Evolutionary conservation across 2,113 vertebrate genomes (phyloP).

Genomic region (Callaeas wilsoni): DNA sequence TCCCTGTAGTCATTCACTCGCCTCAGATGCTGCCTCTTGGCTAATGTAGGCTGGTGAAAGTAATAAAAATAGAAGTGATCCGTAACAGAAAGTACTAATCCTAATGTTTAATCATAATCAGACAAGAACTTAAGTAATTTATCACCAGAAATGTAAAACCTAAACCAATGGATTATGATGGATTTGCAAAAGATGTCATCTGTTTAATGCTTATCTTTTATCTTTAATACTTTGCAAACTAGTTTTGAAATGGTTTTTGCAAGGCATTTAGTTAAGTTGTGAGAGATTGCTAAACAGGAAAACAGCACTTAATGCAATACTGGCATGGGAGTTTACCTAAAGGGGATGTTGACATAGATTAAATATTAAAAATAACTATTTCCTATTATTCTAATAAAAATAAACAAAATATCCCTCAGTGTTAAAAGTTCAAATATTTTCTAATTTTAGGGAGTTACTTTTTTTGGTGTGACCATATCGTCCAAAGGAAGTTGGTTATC

Average conservation of each 20-base stretch:
- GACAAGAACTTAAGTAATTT: not conserved
- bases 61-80: not conserved
- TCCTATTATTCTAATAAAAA: constrained; percentile 29
- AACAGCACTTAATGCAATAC: constrained; percentile 20
- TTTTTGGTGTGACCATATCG: not conserved
- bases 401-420: not conserved
- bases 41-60: not conserved
- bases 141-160: not conserved
- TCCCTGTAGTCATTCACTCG: not conserved
- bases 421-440: not conserved
- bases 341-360: constrained; percentile 34
- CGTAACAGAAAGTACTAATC: not conserved
- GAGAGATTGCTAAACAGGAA: constrained; percentile 69
- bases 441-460: constrained; percentile 11
- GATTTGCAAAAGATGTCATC: constrained; percentile 7
- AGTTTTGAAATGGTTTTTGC: constrained; percentile 59
- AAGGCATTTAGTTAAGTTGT: constrained; percentile 27
- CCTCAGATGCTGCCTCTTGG: not conserved
- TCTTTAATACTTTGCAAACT: not conserved
- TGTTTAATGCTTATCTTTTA: constrained; percentile 11
- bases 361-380: constrained; percentile 40
- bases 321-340: constrained; percentile 31
- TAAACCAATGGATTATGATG: not conserved
- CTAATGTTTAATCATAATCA: not conserved
- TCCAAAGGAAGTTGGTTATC: not conserved